These are phyloP conservation scores for Paragorgia papillata DNA, from an alignment of 92 coral and sea anemone species.

Conservation along the genomic window DNA sequence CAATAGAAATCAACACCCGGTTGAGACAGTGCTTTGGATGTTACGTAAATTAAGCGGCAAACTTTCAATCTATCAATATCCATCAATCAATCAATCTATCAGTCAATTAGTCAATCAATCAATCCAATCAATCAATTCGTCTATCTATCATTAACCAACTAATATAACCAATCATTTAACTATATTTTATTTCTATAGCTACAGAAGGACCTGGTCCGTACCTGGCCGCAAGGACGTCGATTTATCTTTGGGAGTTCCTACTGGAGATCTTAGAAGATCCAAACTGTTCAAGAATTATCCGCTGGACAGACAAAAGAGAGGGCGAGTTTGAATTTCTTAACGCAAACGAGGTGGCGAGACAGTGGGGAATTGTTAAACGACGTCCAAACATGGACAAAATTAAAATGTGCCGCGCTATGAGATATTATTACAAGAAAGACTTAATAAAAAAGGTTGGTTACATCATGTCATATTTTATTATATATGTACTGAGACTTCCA, in stretches of 20 bases:
- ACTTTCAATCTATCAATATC: too few species aligned
- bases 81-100: too few species aligned
- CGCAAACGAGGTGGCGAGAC: constrained; percentile 91
- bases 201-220: constrained; percentile 24
- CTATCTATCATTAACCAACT: too few species aligned
- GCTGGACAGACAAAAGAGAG: constrained; percentile 89
- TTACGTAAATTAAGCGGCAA: too few species aligned
- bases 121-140: too few species aligned
- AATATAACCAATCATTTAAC: too few species aligned
- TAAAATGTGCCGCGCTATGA: constrained; percentile 82
- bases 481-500: too few species aligned
- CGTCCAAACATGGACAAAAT: constrained; percentile 97
- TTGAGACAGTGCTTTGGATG: too few species aligned
- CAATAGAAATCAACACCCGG: too few species aligned
- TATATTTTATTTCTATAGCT: too few species aligned
- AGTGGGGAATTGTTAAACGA: constrained; percentile 95
- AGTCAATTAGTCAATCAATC: too few species aligned
- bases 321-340: constrained; percentile 90
- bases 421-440: constrained; percentile 75
- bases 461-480: too few species aligned
- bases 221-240: constrained; percentile 67
- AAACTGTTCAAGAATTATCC: constrained; percentile 72
- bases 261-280: constrained; percentile 93
- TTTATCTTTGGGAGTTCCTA: constrained; percentile 94
- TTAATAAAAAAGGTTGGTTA: constrained; percentile 20